These are phyloP conservation scores for Sigmodon hispidus DNA, from an alignment of 2,113 vertebrate species.

Conservation along the genomic window DNA sequence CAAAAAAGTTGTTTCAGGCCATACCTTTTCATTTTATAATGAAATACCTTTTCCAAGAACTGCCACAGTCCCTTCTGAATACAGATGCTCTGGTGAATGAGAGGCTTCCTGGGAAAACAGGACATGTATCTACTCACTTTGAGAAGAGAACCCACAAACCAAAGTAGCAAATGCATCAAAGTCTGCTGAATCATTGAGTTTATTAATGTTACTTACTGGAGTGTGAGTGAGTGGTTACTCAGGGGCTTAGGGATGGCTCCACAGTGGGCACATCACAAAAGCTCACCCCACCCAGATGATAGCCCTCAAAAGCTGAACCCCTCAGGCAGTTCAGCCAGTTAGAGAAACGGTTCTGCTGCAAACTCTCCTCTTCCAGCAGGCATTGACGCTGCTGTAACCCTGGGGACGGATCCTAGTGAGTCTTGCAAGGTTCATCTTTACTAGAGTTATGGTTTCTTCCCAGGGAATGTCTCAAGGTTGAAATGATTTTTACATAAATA, in stretches of 20 bases:
- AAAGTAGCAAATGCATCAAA: neutral
- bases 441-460: neutral
- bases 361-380: neutral
- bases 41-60: neutral
- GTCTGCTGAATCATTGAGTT: neutral
- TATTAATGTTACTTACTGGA: neutral
- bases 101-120: neutral
- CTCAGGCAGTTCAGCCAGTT: neutral
- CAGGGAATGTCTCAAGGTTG: neutral
- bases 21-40: neutral
- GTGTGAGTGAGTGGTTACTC: neutral
- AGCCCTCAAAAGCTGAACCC: neutral
- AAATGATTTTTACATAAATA: neutral
- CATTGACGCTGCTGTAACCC: neutral
- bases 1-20: neutral
- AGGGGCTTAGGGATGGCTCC: neutral
- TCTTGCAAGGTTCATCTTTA: neutral
- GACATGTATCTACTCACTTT: neutral
- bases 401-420: neutral
- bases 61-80: neutral
- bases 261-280: neutral
- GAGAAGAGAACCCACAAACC: neutral
- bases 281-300: neutral
- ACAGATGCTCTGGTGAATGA: neutral
- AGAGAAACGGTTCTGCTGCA: neutral